Evolutionary conservation across 2,888 invertebrate genomes (phyloP), one percentile per base, ranked within the genome.

Genomic region (Octonoba sinensis): DNA sequence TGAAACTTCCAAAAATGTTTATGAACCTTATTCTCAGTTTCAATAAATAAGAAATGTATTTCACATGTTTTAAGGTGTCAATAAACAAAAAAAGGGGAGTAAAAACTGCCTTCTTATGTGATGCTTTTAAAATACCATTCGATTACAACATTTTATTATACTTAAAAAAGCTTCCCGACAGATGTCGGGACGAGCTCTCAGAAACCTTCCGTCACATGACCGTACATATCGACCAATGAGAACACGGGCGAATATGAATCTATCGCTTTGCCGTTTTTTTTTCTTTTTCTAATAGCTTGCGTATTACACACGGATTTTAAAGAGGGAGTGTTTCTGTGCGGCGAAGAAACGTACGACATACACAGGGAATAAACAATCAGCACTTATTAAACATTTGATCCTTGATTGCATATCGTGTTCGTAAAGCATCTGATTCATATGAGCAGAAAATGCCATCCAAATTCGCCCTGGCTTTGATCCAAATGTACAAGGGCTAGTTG

Each of bases 221-320:
- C 71, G 20, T 13, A 49, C 56, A 78, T 77, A 77, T 78, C 78
- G 78, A 78, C 78, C 78, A 78, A 78, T 78, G 71, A 71, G 65
- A 20, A 56, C 36, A 24, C 49, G 27, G 59, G 66, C 71, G 51
- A 60, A 57, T 71, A 78, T 71, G 78, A 78, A 71, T 72, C 69
- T 49, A 51, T 70, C 24, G 57, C 74, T 49, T 65, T 71, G 49
- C 65, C 44, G 57, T 78, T 54, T 44, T 74, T 77, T 71, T 47
- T 47, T 66, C 46, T 47, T 47, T 46, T 47, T 15, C 13, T 6
- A 15, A 65, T 47, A 46, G 47, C 49, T 65, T 47, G 65, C 65
- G 46, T 65, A 47, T 65, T 22, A 46, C 44, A 20, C 22, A 27
- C 47, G 22, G 47, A 47, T 65, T 46, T 49, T 1, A 44, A 62